Base-by-base conservation (phyloP, 2,888 invertebrate species). In the Oscheius sp. region DNA sequence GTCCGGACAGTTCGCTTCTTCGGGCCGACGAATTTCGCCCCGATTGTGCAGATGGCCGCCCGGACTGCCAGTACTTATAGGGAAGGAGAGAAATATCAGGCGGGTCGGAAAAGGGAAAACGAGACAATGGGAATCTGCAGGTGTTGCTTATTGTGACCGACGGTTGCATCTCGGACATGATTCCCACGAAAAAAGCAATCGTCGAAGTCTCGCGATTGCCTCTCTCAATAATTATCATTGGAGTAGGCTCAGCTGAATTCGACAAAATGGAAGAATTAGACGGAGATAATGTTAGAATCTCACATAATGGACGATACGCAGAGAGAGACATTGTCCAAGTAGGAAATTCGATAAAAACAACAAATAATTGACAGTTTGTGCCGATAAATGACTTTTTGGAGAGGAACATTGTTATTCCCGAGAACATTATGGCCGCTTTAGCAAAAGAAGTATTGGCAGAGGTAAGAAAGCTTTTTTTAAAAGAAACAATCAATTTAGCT, bases 221-320 rank as follows among this genome's bases (percentile, higher is more conserved):
- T 0, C 88, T 92, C 85, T 92, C 92, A 0, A 91, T 92, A 69
- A 92, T 92, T 74, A 92, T 92, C 72, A 90, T 92, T 53, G 92
- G 92, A n/a, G 91, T 92, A 52, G 92, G 92, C 25, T 89, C 90
- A 81, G 92, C 91, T 45, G 91, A 92, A 80, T 92, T 92, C 88
- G 89, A 89, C 68, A 91, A 91, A 12, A 92, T 92, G 92, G 91
- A 92, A 79, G 91, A 91, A 76, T 84, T 92, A 63, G 92, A 92
- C 87, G 91, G 91, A 23, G 92, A 92, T 86, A 90, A 89, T 56
- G 88, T 89, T 1, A 83, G 89, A 7, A 80, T 91, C 49, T 89
- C 89, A 7, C 73, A 76, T 13, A 88, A 89, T 66, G 91, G 91
- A 0, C 83, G 89, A 43, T 84, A 88, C 74, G 92, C 92, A 49